Evolutionary conservation across 2,888 invertebrate species (phyloP), one percentile per base, ranked within the genome.

Genomic region (Chamaedrilus cognettii): DNA sequence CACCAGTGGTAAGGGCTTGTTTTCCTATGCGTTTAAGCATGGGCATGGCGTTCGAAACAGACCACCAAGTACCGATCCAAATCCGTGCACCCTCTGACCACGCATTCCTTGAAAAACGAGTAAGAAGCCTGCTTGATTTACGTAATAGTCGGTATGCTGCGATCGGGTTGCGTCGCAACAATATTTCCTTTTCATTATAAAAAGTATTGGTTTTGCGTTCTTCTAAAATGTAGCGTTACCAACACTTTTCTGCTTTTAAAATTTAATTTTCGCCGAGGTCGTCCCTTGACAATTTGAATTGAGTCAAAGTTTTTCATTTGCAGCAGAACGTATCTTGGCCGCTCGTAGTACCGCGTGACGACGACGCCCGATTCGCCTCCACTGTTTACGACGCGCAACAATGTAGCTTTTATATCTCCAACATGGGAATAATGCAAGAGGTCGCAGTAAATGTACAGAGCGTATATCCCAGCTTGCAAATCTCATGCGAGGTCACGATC

Each of bases 401-500:
- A 26, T 52, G 55, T 11, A 23, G 55, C 7, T 7, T 7, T 52
- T 26, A 26, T 52, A 23, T 52, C 55, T 23, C 55, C 55, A 7
- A 52, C 55, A 5, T 7, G 7, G 11, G 7, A 7, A 7, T 23
- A 7, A 7, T 52, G 55, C 28, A 52, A 26, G 5, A 52, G 5
- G 28, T 52, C 55, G 28, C 55, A 52, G 55, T 52, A 52, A 7
- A 52, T 26, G 55, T 52, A 52, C 55, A 52, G 7, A 7, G 55
- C 26, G 28, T 23, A 7, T 7, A 7, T 7, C 11, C 55, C 55
- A 26, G 23, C 55, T 19, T 52, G 11, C 26, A 23, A 7, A 23
- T 52, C 55, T 7, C 55, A 23, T 52, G 26, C 42, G 42, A 11
- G 42, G 11, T 42, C 11, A 19, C 42, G 11, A 15, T 42, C 19